Percentiles rank a stretch among this genome's conserved stretches.
Conservation (phyloP, 2,797 vertebrate species). For the Mionectes olivaceus region DNA sequence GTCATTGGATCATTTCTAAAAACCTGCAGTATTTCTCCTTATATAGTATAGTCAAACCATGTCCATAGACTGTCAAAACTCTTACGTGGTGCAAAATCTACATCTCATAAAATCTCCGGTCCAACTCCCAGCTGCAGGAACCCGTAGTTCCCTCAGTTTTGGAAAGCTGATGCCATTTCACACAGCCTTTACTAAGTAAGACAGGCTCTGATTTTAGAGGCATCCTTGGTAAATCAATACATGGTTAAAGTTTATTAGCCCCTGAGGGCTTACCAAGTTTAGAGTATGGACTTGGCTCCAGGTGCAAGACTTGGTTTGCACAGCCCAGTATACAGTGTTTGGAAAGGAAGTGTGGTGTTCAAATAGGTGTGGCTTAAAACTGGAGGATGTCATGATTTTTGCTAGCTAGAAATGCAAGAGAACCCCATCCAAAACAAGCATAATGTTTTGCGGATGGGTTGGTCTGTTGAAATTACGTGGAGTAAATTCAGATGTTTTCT, state of each 20-base stretch:
- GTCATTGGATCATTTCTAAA: not conserved
- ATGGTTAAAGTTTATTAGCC: not conserved
- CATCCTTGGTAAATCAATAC: not conserved
- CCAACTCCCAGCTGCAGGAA: not conserved
- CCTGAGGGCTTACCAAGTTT: not conserved
- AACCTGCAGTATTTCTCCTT: not conserved
- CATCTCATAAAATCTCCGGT: not conserved
- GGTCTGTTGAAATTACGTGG: not conserved
- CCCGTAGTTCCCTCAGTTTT: not conserved
- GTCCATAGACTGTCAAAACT: not conserved
- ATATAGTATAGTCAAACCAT: not conserved
- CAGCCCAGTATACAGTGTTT: not conserved
- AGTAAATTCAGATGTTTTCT: not conserved
- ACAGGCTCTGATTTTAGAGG: not conserved
- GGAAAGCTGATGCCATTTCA: not conserved
- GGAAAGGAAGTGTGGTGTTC: not conserved
- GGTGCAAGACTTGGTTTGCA: not conserved
- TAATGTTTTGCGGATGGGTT: not conserved
- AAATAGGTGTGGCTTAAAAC: not conserved
- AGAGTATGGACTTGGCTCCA: not conserved
- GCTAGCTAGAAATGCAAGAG: not conserved
- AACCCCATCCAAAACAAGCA: not conserved
- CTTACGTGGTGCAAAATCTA: not conserved
- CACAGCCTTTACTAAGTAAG: not conserved
- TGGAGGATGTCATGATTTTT: not conserved